Evolutionary conservation across 1,140 invertebrate species (phyloP), one percentile per base, ranked within the genome.

Genomic region (Caenorhabditis brenneri): DNA sequence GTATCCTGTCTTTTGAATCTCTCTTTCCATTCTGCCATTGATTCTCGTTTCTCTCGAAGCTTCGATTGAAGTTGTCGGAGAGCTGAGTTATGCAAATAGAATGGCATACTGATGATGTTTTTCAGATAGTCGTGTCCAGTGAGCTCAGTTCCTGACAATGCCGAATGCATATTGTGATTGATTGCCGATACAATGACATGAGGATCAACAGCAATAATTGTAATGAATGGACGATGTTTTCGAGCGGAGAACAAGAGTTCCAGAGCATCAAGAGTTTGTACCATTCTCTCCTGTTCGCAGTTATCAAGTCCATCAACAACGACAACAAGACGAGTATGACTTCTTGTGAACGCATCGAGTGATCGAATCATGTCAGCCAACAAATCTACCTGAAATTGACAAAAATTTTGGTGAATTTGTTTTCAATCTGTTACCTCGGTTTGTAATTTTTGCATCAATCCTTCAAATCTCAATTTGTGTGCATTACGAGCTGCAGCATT

Each of bases 231-330:
- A 29, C 85, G 86, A 83, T 91, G 88, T 79, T 90, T 88, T 4
- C 89, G 74, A 9, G 90, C 88, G 60, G 82, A 85, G 58, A 99
- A 97, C 36, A 99, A 92, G 24, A 97, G 94, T 91, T 98, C 95
- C 46, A 99, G 95, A 3, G 96, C 95, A 92, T 98, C 97, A 27
- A 99, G 92, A 33, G 97, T 93, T 0, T 83, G 82, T 19, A 83
- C 82, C 82, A 83, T 83, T 51, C 58, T 42, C 33, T 83, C 82
- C 90, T 98, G 97, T 91, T 99, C 97, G 90, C 96, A 98, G 90
- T 95, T 97, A 91, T 99, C 97, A 85, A 99, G 91, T 1, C 97
- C 97, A 92, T 99, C 97, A 31, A 99, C 95, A 48, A 99, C 94
- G 7, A 98, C 94, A 1, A 99, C 97, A 5, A 91, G 48, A 27